Evolutionary conservation across 1,140 invertebrate genomes (phyloP).

Genomic region (Camponotus vicinus): DNA sequence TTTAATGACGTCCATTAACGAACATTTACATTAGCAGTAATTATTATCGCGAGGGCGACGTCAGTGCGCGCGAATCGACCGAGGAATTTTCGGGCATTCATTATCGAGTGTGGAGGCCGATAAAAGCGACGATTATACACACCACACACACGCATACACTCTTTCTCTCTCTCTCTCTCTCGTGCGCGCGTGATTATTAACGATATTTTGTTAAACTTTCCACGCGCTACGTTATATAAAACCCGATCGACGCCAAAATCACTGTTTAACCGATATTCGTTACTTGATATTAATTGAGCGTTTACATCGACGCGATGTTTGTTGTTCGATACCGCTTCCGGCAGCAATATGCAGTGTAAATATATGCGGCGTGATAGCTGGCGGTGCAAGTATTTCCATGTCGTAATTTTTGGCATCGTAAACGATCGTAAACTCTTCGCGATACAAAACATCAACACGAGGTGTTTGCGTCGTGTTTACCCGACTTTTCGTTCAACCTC

Average conservation of each 20-base stretch:
- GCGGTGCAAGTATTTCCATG: constrained; percentile 33
- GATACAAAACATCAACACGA: background rate
- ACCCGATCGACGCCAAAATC: constrained; percentile 56
- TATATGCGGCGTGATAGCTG: constrained; percentile 51
- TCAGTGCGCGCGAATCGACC: constrained; percentile 53
- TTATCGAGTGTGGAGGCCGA: constrained; percentile 49
- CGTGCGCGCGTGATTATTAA: constrained; percentile 58
- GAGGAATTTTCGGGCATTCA: constrained; percentile 70
- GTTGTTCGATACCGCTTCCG: constrained; percentile 60
- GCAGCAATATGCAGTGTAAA: constrained; percentile 58
- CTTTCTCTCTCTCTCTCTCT: constrained; percentile 15
- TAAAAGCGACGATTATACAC: constrained; percentile 62
- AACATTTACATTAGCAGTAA: constrained; percentile 83
- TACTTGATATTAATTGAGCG: constrained; percentile 64
- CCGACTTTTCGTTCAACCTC: background rate
- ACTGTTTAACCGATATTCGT: constrained; percentile 63
- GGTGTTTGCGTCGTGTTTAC: background rate
- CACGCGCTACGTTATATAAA: constrained; percentile 48
- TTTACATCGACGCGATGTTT: constrained; percentile 58
- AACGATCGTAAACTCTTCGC: constrained; percentile 10
- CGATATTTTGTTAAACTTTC: constrained; percentile 62
- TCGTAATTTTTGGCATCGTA: constrained; percentile 26
- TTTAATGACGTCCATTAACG: constrained; percentile 85
- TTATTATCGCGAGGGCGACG: constrained; percentile 79
- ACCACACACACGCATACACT: background rate